phyloP scores from a whole-genome alignment of 1,140 invertebrate species.

The Orchestia grillus region DNA sequence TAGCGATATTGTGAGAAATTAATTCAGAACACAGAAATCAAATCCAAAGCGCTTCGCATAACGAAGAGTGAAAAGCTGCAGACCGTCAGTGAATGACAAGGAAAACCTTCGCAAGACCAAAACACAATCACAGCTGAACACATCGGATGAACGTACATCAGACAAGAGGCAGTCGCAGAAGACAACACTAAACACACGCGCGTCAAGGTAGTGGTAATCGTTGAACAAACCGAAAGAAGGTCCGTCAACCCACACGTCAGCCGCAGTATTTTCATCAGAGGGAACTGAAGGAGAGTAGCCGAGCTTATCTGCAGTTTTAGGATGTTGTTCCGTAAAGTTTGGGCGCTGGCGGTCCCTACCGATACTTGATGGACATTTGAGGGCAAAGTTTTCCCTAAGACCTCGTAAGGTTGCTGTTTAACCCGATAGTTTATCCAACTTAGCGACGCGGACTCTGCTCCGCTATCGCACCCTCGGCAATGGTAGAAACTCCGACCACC shows the following conservation, averaged over 20 bases:
- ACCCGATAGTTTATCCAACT: constrained; percentile 43
- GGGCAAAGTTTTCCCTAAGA: constrained; percentile 41
- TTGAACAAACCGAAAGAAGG: neutral
- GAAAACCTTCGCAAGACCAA: no score
- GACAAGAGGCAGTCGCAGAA: neutral
- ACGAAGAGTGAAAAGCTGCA: no score
- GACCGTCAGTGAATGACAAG: no score
- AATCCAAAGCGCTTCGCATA: no score
- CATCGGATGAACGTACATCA: neutral
- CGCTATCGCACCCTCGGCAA: neutral
- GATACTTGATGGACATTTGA: constrained; percentile 55
- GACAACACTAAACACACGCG: neutral
- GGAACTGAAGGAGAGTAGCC: neutral
- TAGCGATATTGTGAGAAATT: no score
- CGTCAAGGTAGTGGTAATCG: no score
- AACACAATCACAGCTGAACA: neutral
- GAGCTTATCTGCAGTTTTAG: constrained; percentile 17
- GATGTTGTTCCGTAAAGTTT: neutral
- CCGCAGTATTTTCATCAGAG: neutral
- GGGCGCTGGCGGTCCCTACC: neutral
- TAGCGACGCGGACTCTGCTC: neutral
- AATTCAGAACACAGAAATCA: no score
- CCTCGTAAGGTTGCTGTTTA: constrained; percentile 31
- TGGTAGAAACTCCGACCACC: neutral
- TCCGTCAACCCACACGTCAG: neutral